Evolutionary conservation across 2,113 vertebrate genomes (phyloP).

Genomic region (Chunga burmeisteri): DNA sequence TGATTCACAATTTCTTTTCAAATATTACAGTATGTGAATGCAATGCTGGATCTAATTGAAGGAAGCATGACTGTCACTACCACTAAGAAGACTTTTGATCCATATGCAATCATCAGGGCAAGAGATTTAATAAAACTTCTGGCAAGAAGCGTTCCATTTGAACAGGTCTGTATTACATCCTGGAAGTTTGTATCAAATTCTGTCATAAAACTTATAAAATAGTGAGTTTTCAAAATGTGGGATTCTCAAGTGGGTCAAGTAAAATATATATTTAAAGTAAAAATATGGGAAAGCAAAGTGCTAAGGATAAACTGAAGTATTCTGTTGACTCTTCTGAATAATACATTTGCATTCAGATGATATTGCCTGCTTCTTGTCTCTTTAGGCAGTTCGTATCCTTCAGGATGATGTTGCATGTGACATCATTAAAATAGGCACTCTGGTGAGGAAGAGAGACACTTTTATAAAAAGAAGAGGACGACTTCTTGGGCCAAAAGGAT

Average conservation of each 20-base stretch:
- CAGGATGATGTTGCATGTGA: constrained; percentile 94
- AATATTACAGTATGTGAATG: constrained; percentile 81
- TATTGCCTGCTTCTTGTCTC: not conserved
- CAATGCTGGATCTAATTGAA: constrained; percentile 90
- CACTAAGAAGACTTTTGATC: constrained; percentile 95
- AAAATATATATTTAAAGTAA: not conserved
- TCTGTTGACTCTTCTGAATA: not conserved
- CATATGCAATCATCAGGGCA: constrained; percentile 88
- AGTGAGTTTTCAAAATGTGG: accelerated
- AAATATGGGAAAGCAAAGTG: not conserved
- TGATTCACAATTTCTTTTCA: not conserved
- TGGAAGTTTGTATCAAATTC: not conserved
- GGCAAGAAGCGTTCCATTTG: constrained; percentile 93
- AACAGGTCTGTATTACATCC: constrained; percentile 81
- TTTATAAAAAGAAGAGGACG: constrained; percentile 94
- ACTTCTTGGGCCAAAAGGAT: constrained; percentile 95
- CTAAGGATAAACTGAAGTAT: not conserved
- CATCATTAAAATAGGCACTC: constrained; percentile 93
- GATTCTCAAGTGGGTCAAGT: not conserved
- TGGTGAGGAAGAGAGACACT: constrained; percentile 92
- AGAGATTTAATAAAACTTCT: constrained; percentile 95
- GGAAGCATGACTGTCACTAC: constrained; percentile 93
- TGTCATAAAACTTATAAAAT: not conserved
- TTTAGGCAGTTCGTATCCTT: constrained; percentile 91
- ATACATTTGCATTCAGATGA: not conserved